Evolutionary conservation across 2,888 invertebrate genomes (phyloP), one percentile per base, ranked within the genome.

Genomic region (Trimorus sp.): DNA sequence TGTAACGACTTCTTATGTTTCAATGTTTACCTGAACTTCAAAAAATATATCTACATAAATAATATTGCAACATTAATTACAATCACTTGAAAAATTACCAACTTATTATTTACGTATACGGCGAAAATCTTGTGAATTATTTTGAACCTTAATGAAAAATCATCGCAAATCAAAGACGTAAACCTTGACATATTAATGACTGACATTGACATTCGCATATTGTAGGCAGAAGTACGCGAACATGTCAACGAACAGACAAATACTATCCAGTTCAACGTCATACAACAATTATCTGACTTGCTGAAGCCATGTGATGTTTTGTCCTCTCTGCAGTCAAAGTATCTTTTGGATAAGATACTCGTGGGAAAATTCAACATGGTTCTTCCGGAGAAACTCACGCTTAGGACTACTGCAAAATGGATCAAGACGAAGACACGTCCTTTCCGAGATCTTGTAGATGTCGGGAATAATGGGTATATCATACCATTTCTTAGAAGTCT

Each of bases 401-500:
- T 42, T 6, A 11, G 45, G 0, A 48, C 36, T 37, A 42, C 1
- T 7, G 14, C 16, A 6, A 38, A 26, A 2, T 45, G 70, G 60
- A 36, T 7, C 7, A 42, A 16, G 16, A 40, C 15, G 53, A 73
- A 54, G 8, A 40, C 8, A 1, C 8, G 7, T 11, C 36, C n/a
- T 2, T 26, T 16, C n/a, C 16, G 7, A 37, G 12, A 63, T n/a
- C 16, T 73, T 12, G 15, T 40, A 11, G 45, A 62, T 16, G 12
- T 60, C 12, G 11, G n/a, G 12, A 26, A 60, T 70, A n/a, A 12
- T 49, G 59, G 40, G 1, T 60, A 62, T 9, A 5, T 48, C 8
- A 14, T 62, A 3, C 71, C 73, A 15, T 73, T 63, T 16, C 38
- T 63, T n/a, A 9, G 16, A 3, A 85, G 83, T 71, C 80, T 84